A percentile compares a stretch with the other conserved stretches of the same genome.
phyloP scores from a whole-genome alignment of 2,888 invertebrate genomes.

The Dinocampus coccinellae region DNA sequence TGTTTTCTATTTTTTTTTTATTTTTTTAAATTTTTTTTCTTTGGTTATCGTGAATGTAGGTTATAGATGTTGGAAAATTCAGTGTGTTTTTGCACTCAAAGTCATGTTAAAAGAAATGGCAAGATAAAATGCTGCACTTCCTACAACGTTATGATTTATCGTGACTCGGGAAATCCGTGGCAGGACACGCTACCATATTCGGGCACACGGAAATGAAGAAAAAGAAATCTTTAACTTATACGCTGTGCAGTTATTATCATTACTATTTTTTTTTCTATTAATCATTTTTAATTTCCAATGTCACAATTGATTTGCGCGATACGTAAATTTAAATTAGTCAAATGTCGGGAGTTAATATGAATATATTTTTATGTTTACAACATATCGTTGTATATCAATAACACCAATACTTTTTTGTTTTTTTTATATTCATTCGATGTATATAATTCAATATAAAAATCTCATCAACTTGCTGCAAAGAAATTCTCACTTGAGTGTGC shows the following conservation, averaged over 20 bases:
- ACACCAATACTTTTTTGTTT: background rate
- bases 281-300: slow-evolving; percentile 28
- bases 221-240: slow-evolving; percentile 34
- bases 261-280: too few relatives aligned
- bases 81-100: slow-evolving; percentile 25
- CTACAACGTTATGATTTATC: slow-evolving; percentile 25
- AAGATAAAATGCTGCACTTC: slow-evolving; percentile 25
- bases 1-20: too few relatives aligned
- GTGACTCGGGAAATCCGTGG: slow-evolving; percentile 22
- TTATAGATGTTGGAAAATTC: slow-evolving; percentile 16
- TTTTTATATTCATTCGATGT: background rate
- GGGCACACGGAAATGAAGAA: slow-evolving; percentile 24
- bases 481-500: background rate
- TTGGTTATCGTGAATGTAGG: background rate
- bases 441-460: background rate
- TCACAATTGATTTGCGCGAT: background rate
- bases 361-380: background rate
- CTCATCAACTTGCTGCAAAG: background rate
- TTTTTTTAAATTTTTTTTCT: too few relatives aligned
- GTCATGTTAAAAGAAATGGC: slow-evolving; percentile 19
- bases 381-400: background rate
- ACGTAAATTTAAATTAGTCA: background rate
- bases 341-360: background rate
- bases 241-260: slow-evolving; percentile 40
- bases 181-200: slow-evolving; percentile 20